Base-by-base conservation (phyloP, 2,888 invertebrate genomes). In the Heliconius charithonia region DNA sequence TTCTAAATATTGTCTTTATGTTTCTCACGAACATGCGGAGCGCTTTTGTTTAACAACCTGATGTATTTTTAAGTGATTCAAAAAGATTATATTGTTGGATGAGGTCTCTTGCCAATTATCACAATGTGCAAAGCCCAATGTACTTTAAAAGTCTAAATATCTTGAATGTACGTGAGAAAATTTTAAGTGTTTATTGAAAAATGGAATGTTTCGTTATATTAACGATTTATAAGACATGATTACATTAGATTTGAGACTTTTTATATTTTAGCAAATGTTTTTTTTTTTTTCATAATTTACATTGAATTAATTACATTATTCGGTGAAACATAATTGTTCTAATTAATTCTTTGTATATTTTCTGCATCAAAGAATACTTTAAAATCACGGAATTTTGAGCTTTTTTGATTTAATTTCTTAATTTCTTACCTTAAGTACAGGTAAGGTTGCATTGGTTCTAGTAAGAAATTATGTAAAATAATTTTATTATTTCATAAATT, bases 1-100 rank as follows among this genome's bases (percentile, higher is more conserved):
- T 56, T 56, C 37, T 62, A 70, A 59, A 45, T 63, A 76, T 67
- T 56, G 13, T 81, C 81, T 70, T 37, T 37, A 73, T 45, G 76
- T 85, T 79, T 81, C 73, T 81, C 80, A 80, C 81, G 81, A 71
- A 75, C 76, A 76, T 79, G 80, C 79, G 80, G 81, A 80, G 82
- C 80, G 79, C 73, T 87, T 88, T 89, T 90, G 88, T 90, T 90
- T 90, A 87, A 87, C 86, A 86, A 86, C 84, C 83, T 90, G 89
- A 92, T 91, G 91, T 91, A 88, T 90, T 92, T 91, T 91, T 90
- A 91, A 92, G 87, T 87, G 89, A 88, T 90, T 87, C 85, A 83
- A 89, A 89, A 89, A 89, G 84, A 88, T 86, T 86, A 86, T 86
- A 72, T 25, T 83, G 84, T 85, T 83, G 85, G 82, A 83, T 82